Conservation (phyloP, 2,888 invertebrate species). For the Netelia inedita region DNA sequence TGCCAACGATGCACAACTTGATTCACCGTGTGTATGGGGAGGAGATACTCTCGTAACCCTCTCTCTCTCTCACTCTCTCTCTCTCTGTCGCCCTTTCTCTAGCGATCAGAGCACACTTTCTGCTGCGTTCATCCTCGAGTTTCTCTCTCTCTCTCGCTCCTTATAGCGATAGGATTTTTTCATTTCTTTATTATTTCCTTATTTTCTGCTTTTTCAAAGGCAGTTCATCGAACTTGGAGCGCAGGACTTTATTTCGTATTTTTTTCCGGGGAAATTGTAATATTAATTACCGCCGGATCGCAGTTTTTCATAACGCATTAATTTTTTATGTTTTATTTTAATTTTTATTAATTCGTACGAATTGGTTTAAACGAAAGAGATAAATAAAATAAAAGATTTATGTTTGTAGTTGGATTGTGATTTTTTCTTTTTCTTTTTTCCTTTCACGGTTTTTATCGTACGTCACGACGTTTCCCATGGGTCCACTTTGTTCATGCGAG, state of each 20-base stretch:
- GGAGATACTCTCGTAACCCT: constrained; percentile 17
- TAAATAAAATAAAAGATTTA: not conserved
- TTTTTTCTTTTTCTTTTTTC: not conserved
- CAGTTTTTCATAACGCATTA: no score
- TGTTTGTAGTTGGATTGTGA: no score
- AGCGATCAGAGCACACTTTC: constrained; percentile 22
- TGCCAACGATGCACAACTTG: constrained; percentile 76
- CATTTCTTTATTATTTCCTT: not conserved
- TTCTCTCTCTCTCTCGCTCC: not conserved
- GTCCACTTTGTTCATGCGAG: constrained; percentile 33
- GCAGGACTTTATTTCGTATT: not conserved
- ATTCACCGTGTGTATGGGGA: constrained; percentile 74
- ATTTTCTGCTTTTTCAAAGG: not conserved
- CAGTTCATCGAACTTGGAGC: not conserved
- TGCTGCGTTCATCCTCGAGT: constrained; percentile 25
- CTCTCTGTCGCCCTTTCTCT: constrained; percentile 27
- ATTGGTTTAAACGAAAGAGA: not conserved
- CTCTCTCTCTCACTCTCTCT: constrained; percentile 24
- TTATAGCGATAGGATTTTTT: not conserved
- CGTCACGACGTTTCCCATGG: constrained; percentile 22
- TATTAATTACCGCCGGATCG: no score
- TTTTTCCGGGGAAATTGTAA: no score
- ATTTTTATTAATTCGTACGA: not conserved
- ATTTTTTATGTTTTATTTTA: not conserved
- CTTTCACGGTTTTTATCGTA: not conserved